Percentiles rank a stretch among this genome's conserved stretches.
These are phyloP conservation scores for Eupithecia pulchellata DNA, from an alignment of 2,888 invertebrate genomes.

Conservation along the genomic window DNA sequence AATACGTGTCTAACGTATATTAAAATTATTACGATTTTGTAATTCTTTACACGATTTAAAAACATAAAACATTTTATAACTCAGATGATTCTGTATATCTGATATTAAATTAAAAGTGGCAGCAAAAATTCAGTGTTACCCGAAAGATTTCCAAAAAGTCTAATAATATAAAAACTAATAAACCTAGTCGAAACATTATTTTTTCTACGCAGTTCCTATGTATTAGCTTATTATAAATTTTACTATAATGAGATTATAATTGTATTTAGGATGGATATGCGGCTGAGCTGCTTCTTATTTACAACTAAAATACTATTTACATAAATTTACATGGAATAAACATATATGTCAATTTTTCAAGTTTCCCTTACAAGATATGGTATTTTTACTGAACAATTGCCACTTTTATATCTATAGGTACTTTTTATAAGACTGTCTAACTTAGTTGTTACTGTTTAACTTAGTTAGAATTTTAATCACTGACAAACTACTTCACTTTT, in stretches of 20 bases:
- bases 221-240: constrained; percentile 51
- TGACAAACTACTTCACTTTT: neutral
- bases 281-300: constrained; percentile 72
- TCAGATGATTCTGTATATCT: neutral
- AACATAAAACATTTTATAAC: neutral
- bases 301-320: constrained; percentile 64
- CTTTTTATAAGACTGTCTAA: constrained; percentile 15
- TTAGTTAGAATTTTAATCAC: constrained; percentile 9
- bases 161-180: constrained; percentile 18
- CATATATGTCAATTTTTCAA: constrained; percentile 38
- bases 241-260: constrained; percentile 61
- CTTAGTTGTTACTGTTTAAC: neutral
- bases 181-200: constrained; percentile 39
- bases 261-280: constrained; percentile 80
- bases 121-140: neutral
- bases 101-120: neutral
- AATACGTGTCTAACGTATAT: constrained; percentile 42
- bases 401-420: constrained; percentile 25
- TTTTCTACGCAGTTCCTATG: constrained; percentile 39
- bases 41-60: neutral
- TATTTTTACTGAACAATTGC: constrained; percentile 38
- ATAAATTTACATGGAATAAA: constrained; percentile 63
- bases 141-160: neutral
- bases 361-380: constrained; percentile 55
- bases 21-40: constrained; percentile 12